These are phyloP conservation scores for Reticulitermes lucifugus DNA, from an alignment of 2,888 invertebrate genomes.

Conservation along the genomic window DNA sequence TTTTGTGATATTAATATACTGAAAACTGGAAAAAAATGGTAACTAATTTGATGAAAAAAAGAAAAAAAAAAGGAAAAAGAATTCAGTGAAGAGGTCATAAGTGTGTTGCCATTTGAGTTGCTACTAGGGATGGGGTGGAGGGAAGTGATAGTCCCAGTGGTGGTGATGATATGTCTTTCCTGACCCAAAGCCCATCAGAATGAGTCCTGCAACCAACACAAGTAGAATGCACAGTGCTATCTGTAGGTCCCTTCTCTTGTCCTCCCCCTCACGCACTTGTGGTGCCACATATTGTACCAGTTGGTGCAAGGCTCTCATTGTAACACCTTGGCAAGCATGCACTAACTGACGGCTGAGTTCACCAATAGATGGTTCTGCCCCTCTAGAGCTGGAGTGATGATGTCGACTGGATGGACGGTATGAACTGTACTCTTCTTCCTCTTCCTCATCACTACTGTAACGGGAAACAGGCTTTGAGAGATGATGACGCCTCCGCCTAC, in stretches of 20 bases:
- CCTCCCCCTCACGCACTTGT: constrained; percentile 65
- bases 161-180: constrained; percentile 80
- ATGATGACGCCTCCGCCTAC: constrained; percentile 48
- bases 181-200: constrained; percentile 79
- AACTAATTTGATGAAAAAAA: neutral
- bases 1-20: neutral
- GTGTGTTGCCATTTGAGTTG: neutral
- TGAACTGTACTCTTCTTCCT: constrained; percentile 59
- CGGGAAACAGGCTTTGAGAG: constrained; percentile 43
- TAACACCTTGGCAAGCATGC: constrained; percentile 64
- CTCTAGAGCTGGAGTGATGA: constrained; percentile 53
- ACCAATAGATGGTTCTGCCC: constrained; percentile 64
- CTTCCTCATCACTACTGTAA: constrained; percentile 55
- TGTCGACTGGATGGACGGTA: constrained; percentile 57
- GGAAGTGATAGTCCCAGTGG: constrained; percentile 84
- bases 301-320: constrained; percentile 64
- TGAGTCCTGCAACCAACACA: constrained; percentile 80
- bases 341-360: constrained; percentile 79
- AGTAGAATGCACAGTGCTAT: constrained; percentile 83
- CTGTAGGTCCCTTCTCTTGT: constrained; percentile 76
- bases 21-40: neutral
- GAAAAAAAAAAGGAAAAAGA: neutral
- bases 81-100: neutral
- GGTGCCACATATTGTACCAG: constrained; percentile 51
- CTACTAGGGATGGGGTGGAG: constrained; percentile 35